Base-by-base conservation (phyloP, 1,140 invertebrate species). In the Coelopa frigida region DNA sequence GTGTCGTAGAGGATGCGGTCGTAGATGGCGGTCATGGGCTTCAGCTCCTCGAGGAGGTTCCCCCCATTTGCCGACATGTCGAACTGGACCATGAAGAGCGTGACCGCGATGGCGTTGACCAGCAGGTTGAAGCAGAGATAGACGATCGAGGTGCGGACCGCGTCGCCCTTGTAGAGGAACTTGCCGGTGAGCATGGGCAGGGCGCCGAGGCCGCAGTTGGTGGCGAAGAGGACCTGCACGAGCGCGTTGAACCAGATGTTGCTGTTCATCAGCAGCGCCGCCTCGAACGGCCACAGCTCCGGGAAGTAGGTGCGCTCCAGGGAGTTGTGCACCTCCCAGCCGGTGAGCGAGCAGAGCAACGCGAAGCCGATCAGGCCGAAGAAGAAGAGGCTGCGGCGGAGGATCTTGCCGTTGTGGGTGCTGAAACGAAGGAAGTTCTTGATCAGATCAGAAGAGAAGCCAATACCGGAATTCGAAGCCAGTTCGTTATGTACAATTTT, bases 91-190 rank as follows among this genome's bases (percentile, higher is more conserved):
- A 69, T 66, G 43, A 68, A 70, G 31, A 68, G 45, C 1, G 64
- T 68, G 21, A 64, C 62, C 29, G 66, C 60, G 21, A 70, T 64
- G 39, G 64, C 61, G 47, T 64, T 64, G 44, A 69, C 54, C 38
- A 70, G 50, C 42, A 70, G 38, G 53, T 70, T 70, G 37, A 70
- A 70, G 49, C 63, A 68, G 12, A 70, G 47, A 44, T 70, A 70
- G 4, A 70, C 62, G 14, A 67, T 54, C 3, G 66, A 70, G 17
- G 66, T 70, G 20, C 67, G 52, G 18, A 69, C 60, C 3, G 67
- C 66, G 37, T 70, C 67, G 5, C 67, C 64, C 51, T 70, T 70
- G 47, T 69, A 69, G 15, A 70, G 50, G 46, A 69, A 69, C 49
- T 69, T 69, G 10, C 67, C 67, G 3, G 67, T 70, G 7, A 70